These are phyloP conservation scores for Emydura subglobosa DNA, from an alignment of 2,113 vertebrate genomes.

Conservation along the genomic window DNA sequence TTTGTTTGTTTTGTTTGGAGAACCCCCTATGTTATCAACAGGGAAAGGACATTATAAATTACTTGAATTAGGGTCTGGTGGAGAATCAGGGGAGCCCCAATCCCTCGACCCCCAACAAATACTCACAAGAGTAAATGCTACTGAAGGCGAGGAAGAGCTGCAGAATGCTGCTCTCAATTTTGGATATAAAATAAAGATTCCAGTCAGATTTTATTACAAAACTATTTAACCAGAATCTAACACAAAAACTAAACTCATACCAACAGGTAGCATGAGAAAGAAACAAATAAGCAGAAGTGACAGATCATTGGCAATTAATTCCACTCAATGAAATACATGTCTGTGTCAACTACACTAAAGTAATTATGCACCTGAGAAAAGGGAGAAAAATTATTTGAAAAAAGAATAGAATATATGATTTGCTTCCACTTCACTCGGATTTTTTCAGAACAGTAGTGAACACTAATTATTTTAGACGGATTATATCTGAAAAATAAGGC, in stretches of 20 bases:
- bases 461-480: not conserved
- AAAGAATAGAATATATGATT: not conserved
- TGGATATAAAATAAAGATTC: not conserved
- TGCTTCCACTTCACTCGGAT: slow-evolving; percentile 12
- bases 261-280: not conserved
- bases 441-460: not conserved
- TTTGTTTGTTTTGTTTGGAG: no score
- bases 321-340: not conserved
- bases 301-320: slow-evolving; percentile 1
- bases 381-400: not conserved
- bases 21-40: no score
- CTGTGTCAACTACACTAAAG: not conserved
- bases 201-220: not conserved
- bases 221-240: not conserved
- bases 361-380: not conserved
- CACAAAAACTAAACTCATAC: not conserved
- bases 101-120: no score
- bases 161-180: not conserved
- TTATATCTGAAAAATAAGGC: not conserved
- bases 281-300: slow-evolving; percentile 3
- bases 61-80: no score
- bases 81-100: no score
- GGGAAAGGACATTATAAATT: no score
- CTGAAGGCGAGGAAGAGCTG: not conserved
- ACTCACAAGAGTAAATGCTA: no score